Base-by-base conservation (phyloP, 2,888 invertebrate species). In the Oeneis ivallda region DNA sequence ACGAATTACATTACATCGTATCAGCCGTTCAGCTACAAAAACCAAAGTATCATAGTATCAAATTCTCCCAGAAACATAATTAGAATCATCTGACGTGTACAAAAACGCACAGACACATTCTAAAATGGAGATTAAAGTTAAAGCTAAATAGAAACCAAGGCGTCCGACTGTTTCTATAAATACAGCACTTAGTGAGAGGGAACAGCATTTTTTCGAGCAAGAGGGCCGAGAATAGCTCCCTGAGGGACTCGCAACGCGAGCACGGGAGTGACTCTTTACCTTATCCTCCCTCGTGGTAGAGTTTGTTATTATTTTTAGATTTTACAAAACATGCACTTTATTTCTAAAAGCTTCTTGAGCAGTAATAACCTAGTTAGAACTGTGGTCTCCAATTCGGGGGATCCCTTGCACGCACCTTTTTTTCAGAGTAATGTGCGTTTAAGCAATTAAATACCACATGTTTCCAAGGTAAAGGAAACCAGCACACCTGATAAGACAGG, bases 211-310 rank as follows among this genome's bases (percentile, higher is more conserved):
- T 71, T 69, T 56, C 56, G 69, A 72, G 64, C 66, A 60, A 77
- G 82, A 84, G 87, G 87, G 89, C 87, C 86, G 76, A 85, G 85
- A 90, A 90, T 91, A 91, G 87, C 83, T 90, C 91, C 91, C 91
- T 81, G 82, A 76, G 91, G 89, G 89, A 92, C 89, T 86, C 77
- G 86, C 80, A 82, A 84, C 82, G 71, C 72, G 85, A 84, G 78
- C 76, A 78, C 43, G 26, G 61, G n/a, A 61, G 41, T 80, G 79
- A 82, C 78, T 79, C 80, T 82, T 79, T 79, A 82, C 83, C 76
- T 79, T 76, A 76, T 74, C 77, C 76, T 77, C 77, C 72, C 76
- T 32, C 60, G 62, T 53, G 71, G 73, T 76, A 32, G 67, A 45
- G 53, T 64, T 70, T 71, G 54, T 56, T 57, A 53, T 62, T 58